Base-by-base conservation (phyloP, 1,140 invertebrate species). In the Meloidogyne exigua region DNA sequence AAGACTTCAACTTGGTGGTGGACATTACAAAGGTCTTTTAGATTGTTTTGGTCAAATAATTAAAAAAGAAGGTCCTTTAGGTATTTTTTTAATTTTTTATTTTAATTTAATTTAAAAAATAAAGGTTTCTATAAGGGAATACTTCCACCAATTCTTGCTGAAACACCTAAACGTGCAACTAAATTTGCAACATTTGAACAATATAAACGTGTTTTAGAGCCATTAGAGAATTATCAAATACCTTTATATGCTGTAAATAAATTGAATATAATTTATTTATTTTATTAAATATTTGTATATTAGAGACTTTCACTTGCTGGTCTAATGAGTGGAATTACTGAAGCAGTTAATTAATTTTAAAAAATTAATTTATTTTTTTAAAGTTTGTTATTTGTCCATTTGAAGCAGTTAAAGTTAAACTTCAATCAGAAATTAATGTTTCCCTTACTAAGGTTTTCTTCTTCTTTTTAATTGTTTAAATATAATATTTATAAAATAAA, bases 141-240 rank as follows among this genome's bases (percentile, higher is more conserved):
- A 81, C 80, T 96, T 78, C 94, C 94, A 3, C 94, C 94, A 12
- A 92, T 96, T 84, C 85, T 96, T 72, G 93, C 93, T n/a, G 94
- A 96, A 90, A 96, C 94, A 39, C 95, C 94, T 9, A 96, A 96
- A 89, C 87, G 94, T 85, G 94, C 94, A 67, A 92, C 94, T 0
- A 96, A 96, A 90, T 96, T 95, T 88, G 92, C 94, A 80, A 93
- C 93, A 26, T 96, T 95, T 89, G 94, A 95, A 88, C 93, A 95
- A 88, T 95, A 94, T 83, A 95, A 95, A 89, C 90, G 91, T 81
- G 87, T 94, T 76, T 94, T 94, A 88, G 89, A 92, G 92, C 67
- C 75, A 9, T 67, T 78, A 42, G 76, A 77, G 63, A 62, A 69
- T 77, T 62, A 32, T 44, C 69, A 73, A 57, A 15, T 79, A 10